Base-by-base conservation (phyloP, 2,888 invertebrate genomes). In the Pyrochroa serraticornis region DNA sequence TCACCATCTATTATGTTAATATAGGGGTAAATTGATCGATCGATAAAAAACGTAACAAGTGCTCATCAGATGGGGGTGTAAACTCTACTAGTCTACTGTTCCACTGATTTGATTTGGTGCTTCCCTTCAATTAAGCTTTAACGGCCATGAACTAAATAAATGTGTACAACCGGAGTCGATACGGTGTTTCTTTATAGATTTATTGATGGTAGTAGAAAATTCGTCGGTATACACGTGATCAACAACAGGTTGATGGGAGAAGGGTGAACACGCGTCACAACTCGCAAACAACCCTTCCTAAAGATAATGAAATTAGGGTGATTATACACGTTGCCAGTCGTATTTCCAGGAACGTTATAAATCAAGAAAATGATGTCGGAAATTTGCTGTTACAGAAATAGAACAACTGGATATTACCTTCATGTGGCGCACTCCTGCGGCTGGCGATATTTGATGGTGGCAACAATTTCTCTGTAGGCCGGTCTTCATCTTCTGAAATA, bases 381-480 rank as follows among this genome's bases (percentile, higher is more conserved):
- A 51, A 31, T 51, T 37, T 13, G 6, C 33, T 10, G 14, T 34
- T 1, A 38, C 36, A 10, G 13, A 41, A 49, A 49, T 50, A 50
- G 50, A 50, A 43, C 30, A 10, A 22, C 31, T 41, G 7, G 22
- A 34, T 10, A 48, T 56, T 56, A 67, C 65, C 64, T 62, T 57
- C 48, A 37, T 47, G 58, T 33, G 46, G 42, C 35, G 59, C 53
- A 37, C 46, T 58, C 47, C 50, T 64, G 31, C 46, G 44, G 13
- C 56, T 51, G 57, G 58, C 59, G 39, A 63, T 64, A 47, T 59
- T 63, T 22, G 22, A 3, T 42, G 64, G 47, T 6, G 70, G 71
- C 38, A 74, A 63, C 48, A 74, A 64, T 66, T 74, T 74, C 56
- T 74, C 72, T 39, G 58, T 73, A 7, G 63, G 69, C 41, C 66